These are phyloP conservation scores for Saccopteryx bilineata DNA, from an alignment of 2,113 vertebrate genomes.

Conservation along the genomic window DNA sequence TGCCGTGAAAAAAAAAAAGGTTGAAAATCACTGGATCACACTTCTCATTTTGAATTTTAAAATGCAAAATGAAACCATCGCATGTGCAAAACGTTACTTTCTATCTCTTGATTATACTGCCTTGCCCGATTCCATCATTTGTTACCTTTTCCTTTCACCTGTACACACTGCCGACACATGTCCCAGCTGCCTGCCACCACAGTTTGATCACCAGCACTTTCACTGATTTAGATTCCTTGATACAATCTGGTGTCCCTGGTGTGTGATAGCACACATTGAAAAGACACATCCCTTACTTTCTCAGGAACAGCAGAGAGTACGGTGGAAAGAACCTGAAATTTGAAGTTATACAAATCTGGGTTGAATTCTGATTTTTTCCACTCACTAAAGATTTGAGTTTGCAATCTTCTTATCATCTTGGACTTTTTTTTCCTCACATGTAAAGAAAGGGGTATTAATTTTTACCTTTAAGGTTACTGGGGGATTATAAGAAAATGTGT, in stretches of 20 bases:
- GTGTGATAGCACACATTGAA: neutral
- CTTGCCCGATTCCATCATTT: neutral
- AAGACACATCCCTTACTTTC: neutral
- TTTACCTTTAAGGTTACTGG: neutral
- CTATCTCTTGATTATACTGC: neutral
- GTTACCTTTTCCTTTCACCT: neutral
- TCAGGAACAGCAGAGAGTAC: neutral
- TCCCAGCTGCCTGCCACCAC: neutral
- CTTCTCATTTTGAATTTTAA: slow-evolving; percentile 50
- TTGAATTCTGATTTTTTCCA: slow-evolving; percentile 8
- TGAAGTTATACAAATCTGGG: neutral
- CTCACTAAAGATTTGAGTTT: neutral
- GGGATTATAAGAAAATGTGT: neutral
- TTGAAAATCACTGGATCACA: neutral
- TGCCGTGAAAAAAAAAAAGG: too few species aligned
- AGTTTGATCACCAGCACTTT: too few species aligned
- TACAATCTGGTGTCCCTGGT: neutral
- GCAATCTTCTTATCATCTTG: neutral
- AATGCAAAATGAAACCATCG: neutral
- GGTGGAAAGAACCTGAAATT: neutral
- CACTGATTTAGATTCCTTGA: neutral
- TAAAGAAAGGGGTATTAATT: neutral
- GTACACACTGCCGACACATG: neutral
- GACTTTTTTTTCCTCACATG: neutral
- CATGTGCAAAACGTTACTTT: neutral